A percentile compares a stretch with the other conserved stretches of the same genome.
Conservation (phyloP, 2,888 invertebrate genomes). For the Atrina japonica region DNA sequence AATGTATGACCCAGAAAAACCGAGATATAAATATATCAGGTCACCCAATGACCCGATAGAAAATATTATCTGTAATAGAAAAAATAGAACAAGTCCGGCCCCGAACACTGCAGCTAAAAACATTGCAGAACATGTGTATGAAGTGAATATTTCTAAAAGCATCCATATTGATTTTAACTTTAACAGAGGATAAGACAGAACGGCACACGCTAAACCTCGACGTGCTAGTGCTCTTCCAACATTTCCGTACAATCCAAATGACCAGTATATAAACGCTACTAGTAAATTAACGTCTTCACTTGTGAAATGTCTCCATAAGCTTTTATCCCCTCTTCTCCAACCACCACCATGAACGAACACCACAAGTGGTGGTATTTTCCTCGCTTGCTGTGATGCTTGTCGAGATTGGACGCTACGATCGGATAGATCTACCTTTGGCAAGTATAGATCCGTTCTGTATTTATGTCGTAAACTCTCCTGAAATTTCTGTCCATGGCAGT, state of each 20-base stretch:
- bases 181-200: slow-evolving; percentile 65
- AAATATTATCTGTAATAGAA: too few species aligned
- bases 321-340: slow-evolving; percentile 64
- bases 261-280: slow-evolving; percentile 49
- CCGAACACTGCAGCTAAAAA: slow-evolving; percentile 21
- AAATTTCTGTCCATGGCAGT: background rate
- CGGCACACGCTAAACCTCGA: slow-evolving; percentile 61
- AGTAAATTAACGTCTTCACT: slow-evolving; percentile 63
- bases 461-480: background rate
- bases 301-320: slow-evolving; percentile 63
- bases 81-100: too few species aligned
- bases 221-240: slow-evolving; percentile 58
- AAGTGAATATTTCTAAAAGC: slow-evolving; percentile 54
- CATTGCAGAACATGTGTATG: slow-evolving; percentile 48
- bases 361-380: slow-evolving; percentile 49
- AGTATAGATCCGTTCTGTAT: background rate
- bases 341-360: slow-evolving; percentile 70
- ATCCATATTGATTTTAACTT: slow-evolving; percentile 46
- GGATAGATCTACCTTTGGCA: slow-evolving; percentile 1
- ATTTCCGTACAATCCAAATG: slow-evolving; percentile 54
- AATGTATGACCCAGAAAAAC: too few species aligned
- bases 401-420: too few species aligned
- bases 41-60: too few species aligned
- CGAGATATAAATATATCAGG: too few species aligned
- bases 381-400: too few species aligned